Base-by-base conservation (phyloP, 2,797 vertebrate genomes). In the Enteromius paludinosus region DNA sequence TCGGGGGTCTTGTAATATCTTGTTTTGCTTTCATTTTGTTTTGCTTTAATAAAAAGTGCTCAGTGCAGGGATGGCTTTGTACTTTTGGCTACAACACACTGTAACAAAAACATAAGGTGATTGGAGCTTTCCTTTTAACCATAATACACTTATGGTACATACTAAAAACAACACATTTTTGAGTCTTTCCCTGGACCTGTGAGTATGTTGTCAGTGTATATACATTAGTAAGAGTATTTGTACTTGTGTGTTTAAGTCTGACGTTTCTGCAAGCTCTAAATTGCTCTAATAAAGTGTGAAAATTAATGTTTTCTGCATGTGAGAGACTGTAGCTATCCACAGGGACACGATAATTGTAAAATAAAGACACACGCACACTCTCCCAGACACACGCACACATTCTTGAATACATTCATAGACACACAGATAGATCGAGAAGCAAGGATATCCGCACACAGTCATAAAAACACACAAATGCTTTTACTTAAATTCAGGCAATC, bases 181-280 rank as follows among this genome's bases (percentile, higher is more conserved):
- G 77, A 65, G 78, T n/a, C 64, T 81, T 85, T 76, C 61, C 7
- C 76, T 80, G 49, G 82, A 75, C 68, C 11, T 65, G 80, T 65
- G 45, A 79, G 9, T 68, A 62, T 76, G 30, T 47, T 84, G 56
- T 49, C 12, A 72, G 76, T 65, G 68, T 79, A 15, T 54, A 49
- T 77, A 69, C 64, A 62, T 79, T 12, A n/a, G 30, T 45, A 59
- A 14, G 47, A 52, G 76, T 68, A 3, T 65, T 25, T 76, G 30
- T 61, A 18, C n/a, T 20, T 33, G 12, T 71, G 12, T 54, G 33
- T n/a, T 11, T 0, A 64, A 64, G 28, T 33, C 9, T 35, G 71
- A 30, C 23, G 17, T 30, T 18, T 83, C 41, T 12, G 18, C 45
- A 72, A 25, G 54, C 28, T 68, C 54, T 25, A 82, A 73, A 76